phyloP scores from a whole-genome alignment of 2,797 vertebrate genomes.

The Echiichthys vipera region DNA sequence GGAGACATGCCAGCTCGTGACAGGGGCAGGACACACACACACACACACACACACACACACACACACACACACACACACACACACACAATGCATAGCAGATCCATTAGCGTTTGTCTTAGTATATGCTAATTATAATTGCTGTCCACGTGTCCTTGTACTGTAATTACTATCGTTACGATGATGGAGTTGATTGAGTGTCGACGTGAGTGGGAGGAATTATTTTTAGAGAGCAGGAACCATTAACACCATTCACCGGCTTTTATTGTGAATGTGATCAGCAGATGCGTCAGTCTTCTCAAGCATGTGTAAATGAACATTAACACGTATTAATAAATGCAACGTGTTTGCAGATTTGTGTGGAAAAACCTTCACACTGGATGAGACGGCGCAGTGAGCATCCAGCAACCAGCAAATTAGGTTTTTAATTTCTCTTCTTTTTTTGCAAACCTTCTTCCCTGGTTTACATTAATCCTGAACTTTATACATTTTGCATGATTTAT shows the following conservation, averaged over 20 bases:
- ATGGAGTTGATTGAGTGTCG: slow-evolving; percentile 30
- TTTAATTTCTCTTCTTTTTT: neutral
- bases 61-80: slow-evolving; percentile 8
- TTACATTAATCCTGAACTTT: neutral
- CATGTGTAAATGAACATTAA: neutral
- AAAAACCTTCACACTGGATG: neutral
- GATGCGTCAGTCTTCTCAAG: neutral
- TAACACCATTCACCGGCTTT: neutral
- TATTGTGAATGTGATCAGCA: neutral
- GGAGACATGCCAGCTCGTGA: slow-evolving; percentile 34
- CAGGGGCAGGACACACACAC: slow-evolving; percentile 2
- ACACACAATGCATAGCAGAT: slow-evolving; percentile 2
- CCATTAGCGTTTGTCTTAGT: slow-evolving; percentile 50
- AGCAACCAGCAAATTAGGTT: neutral
- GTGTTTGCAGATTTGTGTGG: neutral
- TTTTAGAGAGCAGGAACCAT: neutral
- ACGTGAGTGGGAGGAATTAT: slow-evolving; percentile 20
- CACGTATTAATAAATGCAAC: neutral
- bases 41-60: slow-evolving; percentile 1
- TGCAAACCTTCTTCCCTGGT: neutral
- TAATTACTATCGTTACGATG: slow-evolving; percentile 52
- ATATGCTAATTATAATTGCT: slow-evolving; percentile 48
- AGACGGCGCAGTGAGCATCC: neutral
- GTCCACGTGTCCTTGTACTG: slow-evolving; percentile 39
- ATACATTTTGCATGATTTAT: neutral